Conservation (phyloP, 2,113 vertebrate genomes). For the Tenrec ecaudatus region DNA sequence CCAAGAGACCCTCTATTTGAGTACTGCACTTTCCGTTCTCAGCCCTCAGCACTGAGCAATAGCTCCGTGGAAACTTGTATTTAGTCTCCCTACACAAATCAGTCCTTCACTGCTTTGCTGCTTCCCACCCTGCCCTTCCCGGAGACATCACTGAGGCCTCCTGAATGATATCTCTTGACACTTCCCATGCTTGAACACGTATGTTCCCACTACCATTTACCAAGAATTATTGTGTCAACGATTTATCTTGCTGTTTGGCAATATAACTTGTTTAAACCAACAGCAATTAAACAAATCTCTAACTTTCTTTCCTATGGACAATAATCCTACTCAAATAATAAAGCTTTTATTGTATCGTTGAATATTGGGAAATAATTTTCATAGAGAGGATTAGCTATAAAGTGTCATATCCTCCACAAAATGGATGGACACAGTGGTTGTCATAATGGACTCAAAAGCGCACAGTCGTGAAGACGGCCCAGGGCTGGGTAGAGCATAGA, state of each 20-base stretch:
- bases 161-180: not conserved
- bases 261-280: not conserved
- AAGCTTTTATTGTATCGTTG: not conserved
- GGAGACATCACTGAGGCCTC: not conserved
- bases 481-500: not conserved
- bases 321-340: not conserved
- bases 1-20: not conserved
- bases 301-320: not conserved
- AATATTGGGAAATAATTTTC: not conserved
- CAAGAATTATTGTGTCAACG: not conserved
- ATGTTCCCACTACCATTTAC: not conserved
- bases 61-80: not conserved
- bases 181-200: not conserved
- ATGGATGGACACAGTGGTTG: not conserved
- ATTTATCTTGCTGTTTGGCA: not conserved
- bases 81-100: not conserved
- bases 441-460: not conserved
- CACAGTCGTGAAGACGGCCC: not conserved
- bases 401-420: not conserved
- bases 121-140: not conserved
- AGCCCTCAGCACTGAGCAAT: not conserved
- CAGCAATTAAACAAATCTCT: not conserved
- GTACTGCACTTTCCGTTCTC: rapidly evolving
- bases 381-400: not conserved
- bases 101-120: not conserved